Conservation (phyloP, 2,797 vertebrate genomes). For the Phyllotis vaccarum region DNA sequence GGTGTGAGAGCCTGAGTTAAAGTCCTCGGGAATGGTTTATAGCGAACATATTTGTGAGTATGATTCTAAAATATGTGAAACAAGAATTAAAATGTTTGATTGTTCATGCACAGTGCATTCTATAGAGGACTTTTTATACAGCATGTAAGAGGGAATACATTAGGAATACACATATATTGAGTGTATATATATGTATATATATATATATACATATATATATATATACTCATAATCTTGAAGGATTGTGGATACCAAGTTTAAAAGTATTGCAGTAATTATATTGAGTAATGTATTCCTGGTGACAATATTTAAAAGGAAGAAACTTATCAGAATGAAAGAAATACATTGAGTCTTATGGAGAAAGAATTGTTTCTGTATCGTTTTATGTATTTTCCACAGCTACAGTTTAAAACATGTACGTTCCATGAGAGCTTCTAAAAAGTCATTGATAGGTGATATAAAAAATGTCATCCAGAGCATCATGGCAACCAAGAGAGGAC, state of each 20-base stretch:
- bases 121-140: neutral
- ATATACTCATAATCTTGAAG: neutral
- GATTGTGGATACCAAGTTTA: slow-evolving; percentile 33
- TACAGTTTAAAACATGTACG: slow-evolving; percentile 21
- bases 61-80: slow-evolving; percentile 69
- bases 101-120: neutral
- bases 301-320: slow-evolving; percentile 42
- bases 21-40: slow-evolving; percentile 29
- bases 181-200: neutral
- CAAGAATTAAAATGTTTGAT: neutral
- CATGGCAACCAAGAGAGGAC: neutral
- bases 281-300: slow-evolving; percentile 29
- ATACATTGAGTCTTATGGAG: neutral
- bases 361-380: slow-evolving; percentile 17
- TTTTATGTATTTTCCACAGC: slow-evolving; percentile 24
- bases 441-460: neutral
- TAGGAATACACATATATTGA: neutral
- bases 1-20: slow-evolving; percentile 74
- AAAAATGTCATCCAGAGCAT: neutral
- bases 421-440: neutral
- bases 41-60: slow-evolving; percentile 42
- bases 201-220: too few species aligned
- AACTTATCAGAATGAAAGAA: slow-evolving; percentile 10
- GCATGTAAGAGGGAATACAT: neutral
- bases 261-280: neutral